Evolutionary conservation across 2,888 invertebrate genomes (phyloP), one percentile per base, ranked within the genome.

Genomic region (Eudasyphora cyanicolor): DNA sequence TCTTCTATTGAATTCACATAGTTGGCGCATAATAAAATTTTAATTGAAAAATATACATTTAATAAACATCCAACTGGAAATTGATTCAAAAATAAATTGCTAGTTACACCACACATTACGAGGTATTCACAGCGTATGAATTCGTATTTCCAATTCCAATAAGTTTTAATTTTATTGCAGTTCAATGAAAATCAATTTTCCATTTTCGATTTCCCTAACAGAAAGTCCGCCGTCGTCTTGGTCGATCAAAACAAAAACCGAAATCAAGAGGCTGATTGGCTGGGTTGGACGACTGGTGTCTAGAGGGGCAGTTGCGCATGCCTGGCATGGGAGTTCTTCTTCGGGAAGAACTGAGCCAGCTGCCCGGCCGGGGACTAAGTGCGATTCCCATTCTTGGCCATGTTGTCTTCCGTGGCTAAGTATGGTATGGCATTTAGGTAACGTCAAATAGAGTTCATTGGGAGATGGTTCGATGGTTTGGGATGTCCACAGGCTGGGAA

Each of bases 261-360:
- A 24, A 57, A 17, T 35, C 14, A n/a, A n/a, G n/a, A 29, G 35
- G 38, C 24, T 49, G 38, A 10, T 29, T 71, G 45, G 2, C 45
- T 6, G 45, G 12, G 12, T 51, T 76, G 17, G n/a, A 21, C 29
- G 10, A 67, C 67, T 42, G n/a, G 29, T 42, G 10, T 54, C 67
- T 42, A n/a, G n/a, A n/a, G n/a, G 17, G 64, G 42, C 75, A 82
- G 78, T 75, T 82, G 78, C 38, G 76, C 32, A 29, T 78, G 62
- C 35, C 35, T 35, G 70, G 27, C 67, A 76, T 42, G 49, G 45
- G 71, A 77, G 67, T 57, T 27, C 57, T 57, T 27, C 57, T 24
- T 24, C 21, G 7, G 32, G 35, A 32, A 2, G 35, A 62, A 29
- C 29, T 62, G 0, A 38, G 1, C 19, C 67, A 67, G 67, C 67